Evolutionary conservation across 2,113 vertebrate species (phyloP).

Genomic region (Gavialis gangeticus): DNA sequence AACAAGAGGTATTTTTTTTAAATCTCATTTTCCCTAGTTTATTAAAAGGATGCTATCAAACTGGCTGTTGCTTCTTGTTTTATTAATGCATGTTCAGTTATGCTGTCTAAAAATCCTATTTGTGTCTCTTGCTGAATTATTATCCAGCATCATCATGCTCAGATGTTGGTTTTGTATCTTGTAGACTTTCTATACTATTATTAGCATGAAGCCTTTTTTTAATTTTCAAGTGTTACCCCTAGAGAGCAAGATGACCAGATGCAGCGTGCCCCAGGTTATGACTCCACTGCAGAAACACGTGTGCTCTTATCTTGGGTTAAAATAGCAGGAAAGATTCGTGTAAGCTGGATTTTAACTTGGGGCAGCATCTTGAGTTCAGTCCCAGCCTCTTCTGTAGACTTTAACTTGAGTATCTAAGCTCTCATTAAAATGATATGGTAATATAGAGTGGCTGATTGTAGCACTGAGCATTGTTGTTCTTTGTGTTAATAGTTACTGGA

Average conservation of each 20-base stretch:
- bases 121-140: neutral
- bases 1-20: conserved; percentile 88
- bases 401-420: neutral
- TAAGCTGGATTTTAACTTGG: too few relatives aligned
- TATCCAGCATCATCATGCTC: neutral
- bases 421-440: neutral
- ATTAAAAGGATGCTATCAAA: neutral
- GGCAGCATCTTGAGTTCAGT: too few relatives aligned
- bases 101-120: neutral
- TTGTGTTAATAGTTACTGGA: neutral
- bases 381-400: too few relatives aligned
- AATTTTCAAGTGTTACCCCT: too few relatives aligned
- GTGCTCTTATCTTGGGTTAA: too few relatives aligned
- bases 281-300: too few relatives aligned
- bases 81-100: neutral
- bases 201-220: neutral
- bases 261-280: neutral
- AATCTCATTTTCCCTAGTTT: neutral
- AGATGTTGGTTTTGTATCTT: neutral
- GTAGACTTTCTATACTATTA: neutral
- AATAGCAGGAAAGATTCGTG: too few relatives aligned
- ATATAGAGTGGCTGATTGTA: neutral
- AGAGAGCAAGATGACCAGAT: neutral
- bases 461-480: neutral
- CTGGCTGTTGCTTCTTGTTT: neutral